These are phyloP conservation scores for Pseudopleuronectes americanus DNA, from an alignment of 2,797 vertebrate species.

Conservation along the genomic window DNA sequence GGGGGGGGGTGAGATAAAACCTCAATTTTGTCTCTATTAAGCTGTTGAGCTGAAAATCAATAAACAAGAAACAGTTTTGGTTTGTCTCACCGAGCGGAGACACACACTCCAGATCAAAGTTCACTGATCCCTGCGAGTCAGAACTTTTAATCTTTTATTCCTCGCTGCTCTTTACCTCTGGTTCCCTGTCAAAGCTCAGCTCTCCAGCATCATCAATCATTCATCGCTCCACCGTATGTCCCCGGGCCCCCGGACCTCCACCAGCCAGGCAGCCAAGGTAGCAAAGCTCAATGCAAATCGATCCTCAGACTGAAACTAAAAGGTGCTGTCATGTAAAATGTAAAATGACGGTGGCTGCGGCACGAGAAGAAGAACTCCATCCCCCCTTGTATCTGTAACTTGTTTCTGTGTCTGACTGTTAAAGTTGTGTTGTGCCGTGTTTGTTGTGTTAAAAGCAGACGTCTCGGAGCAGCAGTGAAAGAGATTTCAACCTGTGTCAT, in stretches of 20 bases:
- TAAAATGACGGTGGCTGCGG: slow-evolving; percentile 12
- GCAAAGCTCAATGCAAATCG: slow-evolving; percentile 33
- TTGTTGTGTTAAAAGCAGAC: slow-evolving; percentile 33
- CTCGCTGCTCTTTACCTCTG: slow-evolving; percentile 48
- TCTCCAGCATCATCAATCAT: slow-evolving; percentile 71
- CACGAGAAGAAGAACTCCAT: neutral
- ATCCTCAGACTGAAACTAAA: slow-evolving; percentile 43
- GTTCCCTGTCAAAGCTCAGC: slow-evolving; percentile 53
- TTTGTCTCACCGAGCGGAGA: slow-evolving; percentile 45
- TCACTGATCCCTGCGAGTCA: slow-evolving; percentile 33
- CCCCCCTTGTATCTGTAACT: neutral
- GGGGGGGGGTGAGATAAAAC: slow-evolving; percentile 30
- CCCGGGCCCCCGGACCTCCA: slow-evolving; percentile 21
- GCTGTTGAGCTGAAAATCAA: slow-evolving; percentile 63
- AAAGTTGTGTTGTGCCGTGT: slow-evolving; percentile 32
- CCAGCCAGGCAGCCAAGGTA: slow-evolving; percentile 14
- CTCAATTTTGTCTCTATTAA: slow-evolving; percentile 39
- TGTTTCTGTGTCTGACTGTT: neutral
- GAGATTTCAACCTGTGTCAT: slow-evolving; percentile 68
- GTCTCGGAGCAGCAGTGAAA: slow-evolving; percentile 18
- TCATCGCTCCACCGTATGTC: slow-evolving; percentile 43
- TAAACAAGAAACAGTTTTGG: slow-evolving; percentile 36
- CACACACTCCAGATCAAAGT: slow-evolving; percentile 29
- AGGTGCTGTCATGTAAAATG: slow-evolving; percentile 41
- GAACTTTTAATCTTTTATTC: slow-evolving; percentile 68